These are phyloP conservation scores for Tragelaphus strepsiceros DNA, from an alignment of 2,113 vertebrate genomes.

Conservation along the genomic window DNA sequence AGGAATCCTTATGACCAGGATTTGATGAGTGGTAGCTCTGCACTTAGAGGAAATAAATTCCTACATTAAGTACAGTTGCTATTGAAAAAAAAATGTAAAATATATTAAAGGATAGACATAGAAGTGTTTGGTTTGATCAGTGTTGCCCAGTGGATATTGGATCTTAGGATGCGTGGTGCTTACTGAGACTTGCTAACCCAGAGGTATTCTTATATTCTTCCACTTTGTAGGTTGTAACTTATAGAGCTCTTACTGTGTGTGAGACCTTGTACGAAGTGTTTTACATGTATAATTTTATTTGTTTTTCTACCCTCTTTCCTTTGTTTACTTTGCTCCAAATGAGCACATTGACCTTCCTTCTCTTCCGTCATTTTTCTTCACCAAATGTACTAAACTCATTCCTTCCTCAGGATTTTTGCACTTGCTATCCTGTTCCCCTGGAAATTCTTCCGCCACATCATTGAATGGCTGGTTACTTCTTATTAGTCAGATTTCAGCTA, in stretches of 20 bases:
- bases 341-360: neutral
- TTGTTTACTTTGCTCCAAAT: neutral
- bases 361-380: neutral
- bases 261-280: neutral
- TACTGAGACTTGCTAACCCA: neutral
- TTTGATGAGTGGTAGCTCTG: conserved; percentile 4
- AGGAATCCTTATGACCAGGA: neutral
- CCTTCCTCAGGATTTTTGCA: neutral
- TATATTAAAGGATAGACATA: neutral
- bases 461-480: neutral
- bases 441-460: neutral
- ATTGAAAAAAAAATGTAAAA: conserved; percentile 23
- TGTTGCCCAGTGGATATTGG: neutral
- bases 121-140: neutral
- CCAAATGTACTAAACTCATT: neutral
- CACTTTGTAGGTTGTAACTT: neutral
- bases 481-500: neutral
- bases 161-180: neutral
- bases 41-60: conserved; percentile 29
- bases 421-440: neutral
- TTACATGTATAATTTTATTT: neutral
- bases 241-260: neutral
- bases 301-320: neutral
- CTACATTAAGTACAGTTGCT: neutral
- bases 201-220: neutral